Percentiles rank a stretch among this genome's conserved stretches.
These are phyloP conservation scores for Macrotis lagotis DNA, from an alignment of 2,113 vertebrate genomes.

Conservation along the genomic window DNA sequence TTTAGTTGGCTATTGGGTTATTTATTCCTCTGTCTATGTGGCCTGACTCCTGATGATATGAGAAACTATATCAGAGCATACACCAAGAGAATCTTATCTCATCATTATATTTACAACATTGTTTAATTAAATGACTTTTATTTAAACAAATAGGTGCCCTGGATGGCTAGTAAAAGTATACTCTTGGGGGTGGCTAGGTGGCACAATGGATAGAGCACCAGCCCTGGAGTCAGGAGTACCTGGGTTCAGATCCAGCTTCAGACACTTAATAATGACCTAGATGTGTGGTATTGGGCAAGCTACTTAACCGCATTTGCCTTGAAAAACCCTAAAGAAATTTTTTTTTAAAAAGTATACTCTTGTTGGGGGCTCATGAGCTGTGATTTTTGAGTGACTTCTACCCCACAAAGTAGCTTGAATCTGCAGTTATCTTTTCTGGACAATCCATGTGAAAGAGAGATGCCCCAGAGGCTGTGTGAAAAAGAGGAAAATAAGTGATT, in stretches of 20 bases:
- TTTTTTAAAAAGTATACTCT: no score
- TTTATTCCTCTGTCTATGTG: neutral
- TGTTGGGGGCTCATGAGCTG: neutral
- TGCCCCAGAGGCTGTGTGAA: neutral
- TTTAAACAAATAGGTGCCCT: neutral
- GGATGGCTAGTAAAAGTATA: neutral
- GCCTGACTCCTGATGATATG: neutral
- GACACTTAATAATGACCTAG: no score
- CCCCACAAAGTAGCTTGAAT: neutral
- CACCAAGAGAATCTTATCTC: neutral
- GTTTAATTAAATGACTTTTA: neutral
- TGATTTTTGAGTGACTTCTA: neutral
- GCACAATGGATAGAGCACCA: no score
- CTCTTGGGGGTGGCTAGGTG: no score
- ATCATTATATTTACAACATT: neutral
- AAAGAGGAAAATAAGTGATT: neutral
- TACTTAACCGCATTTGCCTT: no score
- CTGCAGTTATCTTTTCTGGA: neutral
- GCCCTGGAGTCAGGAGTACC: no score
- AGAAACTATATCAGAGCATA: neutral
- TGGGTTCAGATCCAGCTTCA: no score
- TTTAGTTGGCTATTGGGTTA: neutral
- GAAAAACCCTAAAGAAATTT: no score
- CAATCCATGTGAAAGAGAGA: neutral
- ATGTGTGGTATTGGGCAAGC: no score